These are phyloP conservation scores for Steinernema hermaphroditum DNA, from an alignment of 2,888 invertebrate species.

Conservation along the genomic window DNA sequence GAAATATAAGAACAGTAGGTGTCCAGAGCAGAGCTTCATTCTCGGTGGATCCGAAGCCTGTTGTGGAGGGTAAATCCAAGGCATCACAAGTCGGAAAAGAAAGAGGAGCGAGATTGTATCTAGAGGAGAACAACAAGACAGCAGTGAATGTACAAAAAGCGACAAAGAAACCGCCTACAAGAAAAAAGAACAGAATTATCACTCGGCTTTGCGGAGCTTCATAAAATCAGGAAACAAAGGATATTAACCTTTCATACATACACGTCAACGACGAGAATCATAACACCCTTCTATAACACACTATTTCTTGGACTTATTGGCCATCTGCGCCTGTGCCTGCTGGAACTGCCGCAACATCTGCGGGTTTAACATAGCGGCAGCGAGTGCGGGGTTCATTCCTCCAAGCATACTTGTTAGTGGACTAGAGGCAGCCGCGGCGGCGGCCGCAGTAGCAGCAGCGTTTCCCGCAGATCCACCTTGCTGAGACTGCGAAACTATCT, in stretches of 20 bases:
- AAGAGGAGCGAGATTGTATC: not conserved
- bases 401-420: conserved; percentile 16
- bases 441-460: conserved; percentile 16
- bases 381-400: conserved; percentile 14
- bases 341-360: conserved; percentile 39
- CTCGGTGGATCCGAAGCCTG: not conserved
- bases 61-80: not conserved
- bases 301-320: conserved; percentile 12
- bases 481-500: conserved; percentile 27
- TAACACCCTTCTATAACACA: not conserved
- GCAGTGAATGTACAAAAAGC: conserved; percentile 8
- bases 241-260: conserved; percentile 1
- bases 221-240: not conserved
- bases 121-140: conserved; percentile 1
- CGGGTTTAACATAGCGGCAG: conserved; percentile 24
- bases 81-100: not conserved
- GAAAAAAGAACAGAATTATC: not conserved
- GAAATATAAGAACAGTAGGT: not conserved
- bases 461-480: conserved; percentile 18
- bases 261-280: conserved; percentile 20
- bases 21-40: not conserved
- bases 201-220: not conserved
- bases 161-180: not conserved
- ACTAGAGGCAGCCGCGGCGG: conserved; percentile 18
- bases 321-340: conserved; percentile 26